Evolutionary conservation across 35 echinoderm and acorn worm genomes (phyloP).

Genomic region (Anneissia japonica): DNA sequence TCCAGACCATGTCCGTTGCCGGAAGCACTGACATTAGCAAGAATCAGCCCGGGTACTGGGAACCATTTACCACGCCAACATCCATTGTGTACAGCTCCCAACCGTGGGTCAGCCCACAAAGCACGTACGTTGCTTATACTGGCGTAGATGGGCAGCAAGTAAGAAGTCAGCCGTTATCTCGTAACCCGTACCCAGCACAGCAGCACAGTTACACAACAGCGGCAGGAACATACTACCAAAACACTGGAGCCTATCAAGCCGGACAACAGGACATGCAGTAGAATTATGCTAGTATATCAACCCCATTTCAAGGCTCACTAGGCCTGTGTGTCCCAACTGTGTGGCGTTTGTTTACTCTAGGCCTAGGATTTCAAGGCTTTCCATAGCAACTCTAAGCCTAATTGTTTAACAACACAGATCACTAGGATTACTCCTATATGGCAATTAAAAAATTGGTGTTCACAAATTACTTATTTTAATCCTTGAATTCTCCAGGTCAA

Average conservation of each 20-base stretch:
- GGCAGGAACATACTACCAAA: not conserved
- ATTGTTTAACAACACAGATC: too few species aligned
- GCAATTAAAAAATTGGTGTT: not conserved
- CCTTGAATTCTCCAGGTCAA: not conserved
- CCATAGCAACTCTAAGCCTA: too few species aligned
- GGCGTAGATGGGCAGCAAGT: not conserved
- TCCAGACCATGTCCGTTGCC: not conserved
- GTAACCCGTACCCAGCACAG: not conserved
- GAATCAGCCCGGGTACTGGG: not conserved
- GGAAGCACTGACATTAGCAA: not conserved
- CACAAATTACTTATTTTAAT: not conserved
- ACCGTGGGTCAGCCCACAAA: not conserved
- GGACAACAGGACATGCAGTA: not conserved
- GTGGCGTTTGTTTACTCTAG: too few species aligned
- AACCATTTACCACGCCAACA: not conserved
- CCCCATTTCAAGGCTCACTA: too few species aligned
- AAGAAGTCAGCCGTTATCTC: not conserved
- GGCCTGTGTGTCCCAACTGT: too few species aligned
- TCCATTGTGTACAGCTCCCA: not conserved
- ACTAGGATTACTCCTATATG: too few species aligned
- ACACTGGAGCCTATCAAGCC: not conserved
- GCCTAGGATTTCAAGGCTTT: too few species aligned
- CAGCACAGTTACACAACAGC: not conserved
- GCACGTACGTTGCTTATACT: not conserved
- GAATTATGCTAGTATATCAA: not conserved